Conservation (phyloP, 2,113 vertebrate genomes). For the Andinoacara biseriatus region DNA sequence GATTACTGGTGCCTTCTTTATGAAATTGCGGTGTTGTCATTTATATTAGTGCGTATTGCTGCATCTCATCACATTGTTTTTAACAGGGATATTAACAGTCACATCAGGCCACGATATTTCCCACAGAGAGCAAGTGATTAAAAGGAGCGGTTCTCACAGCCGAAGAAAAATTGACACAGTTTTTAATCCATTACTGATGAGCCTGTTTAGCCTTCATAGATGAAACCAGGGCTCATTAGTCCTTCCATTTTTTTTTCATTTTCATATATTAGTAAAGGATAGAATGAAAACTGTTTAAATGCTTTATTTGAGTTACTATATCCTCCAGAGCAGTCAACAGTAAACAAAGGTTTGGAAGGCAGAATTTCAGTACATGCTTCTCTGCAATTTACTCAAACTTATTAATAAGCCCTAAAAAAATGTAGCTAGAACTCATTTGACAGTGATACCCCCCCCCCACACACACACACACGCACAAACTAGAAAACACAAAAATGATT, state of each 20-base stretch:
- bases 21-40: background rate
- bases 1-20: background rate
- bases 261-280: slow-evolving; percentile 5
- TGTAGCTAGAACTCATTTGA: background rate
- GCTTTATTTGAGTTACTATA: background rate
- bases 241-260: background rate
- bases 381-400: background rate
- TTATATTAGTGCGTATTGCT: background rate
- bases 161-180: slow-evolving; percentile 14
- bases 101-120: slow-evolving; percentile 24
- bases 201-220: slow-evolving; percentile 33
- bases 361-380: background rate
- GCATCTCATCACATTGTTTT: slow-evolving; percentile 26
- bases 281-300: slow-evolving; percentile 16
- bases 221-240: slow-evolving; percentile 25
- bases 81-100: slow-evolving; percentile 30
- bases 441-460: no score
- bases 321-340: background rate
- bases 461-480: background rate
- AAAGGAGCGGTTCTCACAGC: slow-evolving; percentile 18
- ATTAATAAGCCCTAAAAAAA: background rate
- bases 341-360: slow-evolving; percentile 2
- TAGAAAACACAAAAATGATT: background rate
- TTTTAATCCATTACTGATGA: slow-evolving; percentile 51
- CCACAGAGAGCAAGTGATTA: slow-evolving; percentile 38